Evolutionary conservation across 2,797 vertebrate genomes (phyloP).

Genomic region (Strix occidentalis): DNA sequence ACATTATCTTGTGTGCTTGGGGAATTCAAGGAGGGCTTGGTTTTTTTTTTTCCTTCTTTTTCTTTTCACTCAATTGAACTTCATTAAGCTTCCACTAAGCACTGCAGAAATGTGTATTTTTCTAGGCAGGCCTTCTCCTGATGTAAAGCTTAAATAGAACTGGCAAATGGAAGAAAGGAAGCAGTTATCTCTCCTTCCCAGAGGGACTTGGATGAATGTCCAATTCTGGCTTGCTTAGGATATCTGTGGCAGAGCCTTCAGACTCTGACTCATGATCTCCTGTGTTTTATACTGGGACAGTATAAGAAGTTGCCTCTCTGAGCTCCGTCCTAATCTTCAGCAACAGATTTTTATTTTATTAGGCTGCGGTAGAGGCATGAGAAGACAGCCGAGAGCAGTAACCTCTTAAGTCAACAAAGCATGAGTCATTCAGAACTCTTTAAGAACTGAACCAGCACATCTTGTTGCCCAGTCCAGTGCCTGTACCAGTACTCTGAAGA

Average conservation of each 20-base stretch:
- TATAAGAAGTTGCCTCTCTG: conserved; percentile 5
- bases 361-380: not conserved
- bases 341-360: not conserved
- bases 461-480: not conserved
- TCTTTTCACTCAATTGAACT: not conserved
- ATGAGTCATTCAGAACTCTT: not conserved
- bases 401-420: not conserved
- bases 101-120: not conserved
- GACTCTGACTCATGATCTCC: conserved; percentile 18
- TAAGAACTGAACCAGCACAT: not conserved
- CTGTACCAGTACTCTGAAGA: not conserved
- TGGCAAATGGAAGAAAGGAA: not conserved
- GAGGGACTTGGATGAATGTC: not conserved
- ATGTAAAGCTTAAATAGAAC: not conserved
- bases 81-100: not conserved
- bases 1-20: not conserved
- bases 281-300: not conserved
- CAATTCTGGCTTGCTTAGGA: not conserved
- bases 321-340: not conserved
- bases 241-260: not conserved
- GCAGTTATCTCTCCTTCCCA: not conserved
- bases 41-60: too few relatives aligned
- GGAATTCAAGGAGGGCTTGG: not conserved
- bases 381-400: not conserved
- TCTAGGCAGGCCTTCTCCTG: not conserved